Percentiles rank a stretch among this genome's conserved stretches.
Conservation (phyloP, 2,888 invertebrate genomes). For the Mesorhabditis spiculigera region DNA sequence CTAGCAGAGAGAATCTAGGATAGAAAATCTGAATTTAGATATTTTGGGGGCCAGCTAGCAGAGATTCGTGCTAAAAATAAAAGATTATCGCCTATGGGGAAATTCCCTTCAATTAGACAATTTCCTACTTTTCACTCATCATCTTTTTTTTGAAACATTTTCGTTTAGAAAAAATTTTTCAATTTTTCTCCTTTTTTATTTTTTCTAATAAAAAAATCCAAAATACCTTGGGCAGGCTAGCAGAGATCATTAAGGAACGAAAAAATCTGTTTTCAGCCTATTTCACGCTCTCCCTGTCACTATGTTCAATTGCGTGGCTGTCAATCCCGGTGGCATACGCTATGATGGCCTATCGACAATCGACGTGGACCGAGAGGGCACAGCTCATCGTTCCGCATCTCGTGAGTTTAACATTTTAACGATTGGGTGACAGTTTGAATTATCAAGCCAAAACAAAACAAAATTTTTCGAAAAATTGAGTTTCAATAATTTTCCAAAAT, state of each 20-base stretch:
- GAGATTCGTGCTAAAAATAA: too few relatives aligned
- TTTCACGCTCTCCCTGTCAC: constrained; percentile 26
- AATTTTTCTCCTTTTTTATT: not conserved
- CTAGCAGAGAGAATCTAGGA: too few relatives aligned
- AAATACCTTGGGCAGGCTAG: too few relatives aligned
- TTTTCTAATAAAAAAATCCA: too few relatives aligned
- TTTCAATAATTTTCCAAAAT: not conserved
- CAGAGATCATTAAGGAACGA: not conserved
- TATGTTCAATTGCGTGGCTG: constrained; percentile 39
- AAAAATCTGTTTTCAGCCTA: constrained; percentile 16
- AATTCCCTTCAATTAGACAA: too few relatives aligned
- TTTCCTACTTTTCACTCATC: too few relatives aligned
- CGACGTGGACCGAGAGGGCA: constrained; percentile 18
- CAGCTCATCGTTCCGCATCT: constrained; percentile 41
- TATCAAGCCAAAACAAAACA: too few relatives aligned
- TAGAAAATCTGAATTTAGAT: too few relatives aligned
- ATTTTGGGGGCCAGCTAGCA: too few relatives aligned
- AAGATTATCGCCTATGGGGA: too few relatives aligned
- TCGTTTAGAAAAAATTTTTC: not conserved
- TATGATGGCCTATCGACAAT: constrained; percentile 25
- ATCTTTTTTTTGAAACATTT: too few relatives aligned
- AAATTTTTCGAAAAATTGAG: not conserved
- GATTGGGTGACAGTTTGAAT: too few relatives aligned
- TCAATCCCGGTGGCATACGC: constrained; percentile 38
- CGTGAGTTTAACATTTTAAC: constrained; percentile 12